Evolutionary conservation across 1,140 invertebrate species (phyloP), one percentile per base, ranked within the genome.

Genomic region (Drosophila lini): DNA sequence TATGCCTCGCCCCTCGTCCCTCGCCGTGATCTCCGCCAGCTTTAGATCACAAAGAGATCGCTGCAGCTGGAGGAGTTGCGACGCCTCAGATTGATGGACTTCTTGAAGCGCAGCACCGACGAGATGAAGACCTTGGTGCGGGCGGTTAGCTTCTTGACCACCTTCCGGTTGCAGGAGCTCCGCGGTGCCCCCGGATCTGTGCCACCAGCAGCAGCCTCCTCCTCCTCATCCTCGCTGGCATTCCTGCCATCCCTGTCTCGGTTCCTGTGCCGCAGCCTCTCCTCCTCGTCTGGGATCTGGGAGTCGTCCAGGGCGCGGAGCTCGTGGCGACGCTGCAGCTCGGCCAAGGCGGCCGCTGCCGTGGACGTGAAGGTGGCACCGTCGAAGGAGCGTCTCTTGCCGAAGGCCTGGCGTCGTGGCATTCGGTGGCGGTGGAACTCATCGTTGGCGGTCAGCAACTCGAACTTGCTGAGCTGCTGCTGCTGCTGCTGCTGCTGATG

Each of bases 21-120:
- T 15, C 9, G 47, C 9, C 25, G 7, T 41, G 4, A 22, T 34
- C 15, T 3, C 6, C 50, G 7, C 3, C 28, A 34, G 5, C 19
- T 89, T 89, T 88, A 92, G 71, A 92, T 92, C 60, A 91, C 90
- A 56, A 92, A 92, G 28, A 92, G 59, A 75, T 92, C 88, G 50
- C 84, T 92, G 77, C 91, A 92, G 62, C 85, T 91, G 34, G 78
- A 89, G 2, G 91, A 92, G 60, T 77, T 92, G 48, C 91, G 77
- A 0, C 91, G 68, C 45, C 81, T 90, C 50, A 92, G 80, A 55
- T 84, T 84, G 31, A 86, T 69, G 32, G 77, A 34, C 34, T 82
- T 88, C 59, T 92, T 92, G 42, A 92, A 91, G 44, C 90, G 85
- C 55, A 92, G 34, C 50, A 92, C 85, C 16, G 91, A 92, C 1